Evolutionary conservation across 2,113 vertebrate genomes (phyloP).

Genomic region (Carollia perspicillata): DNA sequence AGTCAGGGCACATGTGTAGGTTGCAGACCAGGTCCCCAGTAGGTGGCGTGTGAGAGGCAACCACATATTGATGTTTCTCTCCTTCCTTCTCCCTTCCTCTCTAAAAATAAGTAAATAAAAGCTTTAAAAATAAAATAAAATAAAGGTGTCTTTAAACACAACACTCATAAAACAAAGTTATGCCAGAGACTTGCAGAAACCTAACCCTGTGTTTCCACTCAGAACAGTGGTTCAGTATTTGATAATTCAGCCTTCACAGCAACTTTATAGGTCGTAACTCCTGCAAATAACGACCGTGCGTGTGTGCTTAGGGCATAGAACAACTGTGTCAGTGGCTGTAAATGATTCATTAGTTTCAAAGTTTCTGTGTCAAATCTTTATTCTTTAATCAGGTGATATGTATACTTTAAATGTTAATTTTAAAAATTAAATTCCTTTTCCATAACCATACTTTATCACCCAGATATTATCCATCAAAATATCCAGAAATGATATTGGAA

Average conservation of each 20-base stretch:
- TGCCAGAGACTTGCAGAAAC: not conserved
- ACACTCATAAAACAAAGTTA: not conserved
- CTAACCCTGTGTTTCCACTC: not conserved
- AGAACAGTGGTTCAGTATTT: not conserved
- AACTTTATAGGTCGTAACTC: not conserved
- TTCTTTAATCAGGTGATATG: not conserved
- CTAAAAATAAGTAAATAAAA: too few relatives aligned
- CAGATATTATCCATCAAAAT: not conserved
- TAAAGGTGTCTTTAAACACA: not conserved
- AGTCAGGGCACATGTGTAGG: too few relatives aligned
- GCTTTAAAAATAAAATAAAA: too few relatives aligned
- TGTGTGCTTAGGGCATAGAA: not conserved
- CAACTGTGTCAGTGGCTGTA: not conserved
- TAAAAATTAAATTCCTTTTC: constrained; percentile 6
- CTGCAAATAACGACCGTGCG: not conserved
- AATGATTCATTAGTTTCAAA: not conserved
- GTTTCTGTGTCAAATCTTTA: not conserved
- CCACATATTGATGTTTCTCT: too few relatives aligned
- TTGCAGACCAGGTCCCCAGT: too few relatives aligned
- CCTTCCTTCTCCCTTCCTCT: too few relatives aligned
- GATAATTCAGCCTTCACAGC: not conserved
- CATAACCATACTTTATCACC: not conserved
- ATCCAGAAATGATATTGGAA: not conserved
- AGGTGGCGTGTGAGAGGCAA: too few relatives aligned
- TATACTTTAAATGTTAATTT: constrained; percentile 28